Base-by-base conservation (phyloP, 2,888 invertebrate species). In the Acrobasis repandana region DNA sequence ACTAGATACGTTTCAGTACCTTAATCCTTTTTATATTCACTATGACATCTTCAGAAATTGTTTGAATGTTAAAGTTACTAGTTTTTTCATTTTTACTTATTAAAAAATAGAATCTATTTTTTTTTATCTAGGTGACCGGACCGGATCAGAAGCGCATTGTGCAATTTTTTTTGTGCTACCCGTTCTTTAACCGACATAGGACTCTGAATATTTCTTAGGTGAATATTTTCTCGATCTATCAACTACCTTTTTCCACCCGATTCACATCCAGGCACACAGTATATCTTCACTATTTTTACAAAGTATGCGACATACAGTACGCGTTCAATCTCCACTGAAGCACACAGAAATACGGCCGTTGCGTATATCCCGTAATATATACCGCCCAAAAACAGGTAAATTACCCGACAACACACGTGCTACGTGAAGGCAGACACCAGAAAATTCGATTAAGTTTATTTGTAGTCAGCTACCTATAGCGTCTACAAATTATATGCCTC, bases 391-490 rank as follows among this genome's bases (percentile, higher is more conserved):
- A 85, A 82, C 82, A 82, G 82, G 83, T 83, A 80, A 83, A 82
- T 80, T 82, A 82, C 79, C 74, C 66, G 77, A 77, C 79, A 73
- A 70, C 71, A 70, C 68, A 73, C 67, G 71, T 34, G 54, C 6
- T 73, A 86, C 86, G 85, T 88, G 87, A 83, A 76, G 75, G 76
- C 80, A 78, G 77, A 76, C 73, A 76, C 82, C 85, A 83, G 85
- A 88, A 88, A 83, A 85, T 85, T 87, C 83, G 83, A 88, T 87
- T 88, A 84, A 75, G 76, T 83, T 75, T 75, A 77, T 75, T 75
- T 72, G 76, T 68, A 79, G 78, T 85, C 85, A 85, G 86, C 85
- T 83, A 80, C 78, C 79, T 79, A 80, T 76, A 74, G 77, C 75
- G 63, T 67, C 75, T 69, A 81, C 80, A 83, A 81, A 82, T 82